Evolutionary conservation across 2,797 vertebrate genomes (phyloP).

Genomic region (Catharus ustulatus): DNA sequence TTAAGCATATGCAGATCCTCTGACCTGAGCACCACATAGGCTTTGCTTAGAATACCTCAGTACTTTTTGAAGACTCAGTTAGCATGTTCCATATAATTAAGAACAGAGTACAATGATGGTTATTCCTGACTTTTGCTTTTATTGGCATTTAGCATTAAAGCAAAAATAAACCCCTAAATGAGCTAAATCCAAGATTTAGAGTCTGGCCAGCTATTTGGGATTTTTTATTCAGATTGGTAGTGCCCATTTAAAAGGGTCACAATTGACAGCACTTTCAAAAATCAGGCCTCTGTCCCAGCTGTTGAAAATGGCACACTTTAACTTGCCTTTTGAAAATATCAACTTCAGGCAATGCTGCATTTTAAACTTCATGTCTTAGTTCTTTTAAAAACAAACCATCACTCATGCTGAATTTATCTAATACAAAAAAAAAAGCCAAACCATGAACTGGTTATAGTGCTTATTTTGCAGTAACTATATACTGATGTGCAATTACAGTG

Average conservation of each 20-base stretch:
- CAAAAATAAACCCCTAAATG: neutral
- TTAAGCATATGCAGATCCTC: neutral
- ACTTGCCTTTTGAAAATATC: neutral
- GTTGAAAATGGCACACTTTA: neutral
- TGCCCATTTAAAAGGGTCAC: neutral
- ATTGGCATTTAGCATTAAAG: neutral
- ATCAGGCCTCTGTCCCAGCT: neutral
- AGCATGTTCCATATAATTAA: neutral
- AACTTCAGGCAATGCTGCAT: neutral
- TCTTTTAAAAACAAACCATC: neutral
- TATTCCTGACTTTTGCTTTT: neutral
- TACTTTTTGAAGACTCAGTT: neutral
- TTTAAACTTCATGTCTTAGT: neutral
- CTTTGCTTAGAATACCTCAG: neutral
- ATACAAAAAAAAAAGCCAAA: neutral
- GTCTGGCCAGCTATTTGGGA: neutral
- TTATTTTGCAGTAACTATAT: neutral
- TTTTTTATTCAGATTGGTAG: neutral
- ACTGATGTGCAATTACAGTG: neutral
- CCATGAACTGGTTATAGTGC: neutral
- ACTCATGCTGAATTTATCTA: neutral
- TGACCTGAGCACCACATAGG: neutral
- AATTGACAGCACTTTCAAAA: neutral
- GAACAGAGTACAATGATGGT: neutral
- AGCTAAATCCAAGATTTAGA: neutral